Base-by-base conservation (phyloP, 2,797 vertebrate species). In the Mormyrops boulengeri region DNA sequence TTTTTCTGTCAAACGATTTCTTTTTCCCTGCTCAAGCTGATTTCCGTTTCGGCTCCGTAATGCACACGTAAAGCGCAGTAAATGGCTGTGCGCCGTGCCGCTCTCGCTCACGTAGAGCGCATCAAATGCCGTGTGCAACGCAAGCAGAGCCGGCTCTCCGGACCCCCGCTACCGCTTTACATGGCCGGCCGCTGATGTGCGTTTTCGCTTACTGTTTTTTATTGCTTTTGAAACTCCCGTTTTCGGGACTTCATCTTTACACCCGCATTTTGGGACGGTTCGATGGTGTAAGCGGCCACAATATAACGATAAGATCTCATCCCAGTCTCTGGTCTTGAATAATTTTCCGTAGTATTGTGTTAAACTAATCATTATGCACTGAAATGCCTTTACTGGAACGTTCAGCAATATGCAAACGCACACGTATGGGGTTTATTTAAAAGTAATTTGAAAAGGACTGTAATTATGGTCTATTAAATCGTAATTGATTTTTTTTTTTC, bases 31-130 rank as follows among this genome's bases (percentile, higher is more conserved):
- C 30, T 12, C 17, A 11, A 60, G 85, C 8, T 60, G 85, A 57
- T 87, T 87, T 87, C 85, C 85, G 85, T 60, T 60, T 53, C 34
- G 52, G 26, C 85, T 87, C 85, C 85, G 85, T 87, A 41, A 60
- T 55, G 85, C 30, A 41, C 53, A 57, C 85, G 85, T 57, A 57
- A 57, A 57, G 85, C 85, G 53, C 85, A 87, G 85, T 60, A 53
- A 86, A 52, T 52, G 85, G 49, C 47, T 30, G 49, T 14, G 44
- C 12, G n/a, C n/a, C 26, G 85, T 41, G 41, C 44, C 49, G 49
- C 85, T 12, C 22, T 41, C 85, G 50, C 30, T 11, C 30, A 57
- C 52, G 82, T 85, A 85, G 82, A 85, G 47, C 82, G 82, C 82
- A 85, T 19, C 44, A 22, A 52, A 85, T 85, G 22, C 22, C 11